Evolutionary conservation across 2,113 vertebrate genomes (phyloP).

Genomic region (Chunga burmeisteri): DNA sequence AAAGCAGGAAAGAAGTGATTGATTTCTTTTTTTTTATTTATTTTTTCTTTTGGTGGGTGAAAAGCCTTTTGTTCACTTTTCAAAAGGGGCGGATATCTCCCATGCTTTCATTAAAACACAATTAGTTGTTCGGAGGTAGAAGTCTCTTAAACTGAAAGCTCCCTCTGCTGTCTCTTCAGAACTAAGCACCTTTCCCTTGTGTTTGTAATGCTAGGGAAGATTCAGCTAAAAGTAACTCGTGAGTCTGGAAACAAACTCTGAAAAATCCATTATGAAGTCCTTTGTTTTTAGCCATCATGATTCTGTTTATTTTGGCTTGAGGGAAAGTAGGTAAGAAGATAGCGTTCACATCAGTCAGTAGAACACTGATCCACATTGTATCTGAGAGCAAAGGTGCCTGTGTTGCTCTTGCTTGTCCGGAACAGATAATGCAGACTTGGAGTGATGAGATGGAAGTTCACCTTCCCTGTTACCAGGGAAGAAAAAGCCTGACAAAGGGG

Average conservation of each 20-base stretch:
- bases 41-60: not conserved
- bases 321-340: not conserved
- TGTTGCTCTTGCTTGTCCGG: not conserved
- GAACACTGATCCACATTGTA: not conserved
- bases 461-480: not conserved
- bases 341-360: not conserved
- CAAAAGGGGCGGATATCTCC: not conserved
- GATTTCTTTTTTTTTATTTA: no score
- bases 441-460: not conserved
- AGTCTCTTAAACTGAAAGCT: constrained; percentile 11
- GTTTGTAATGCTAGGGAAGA: not conserved
- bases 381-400: not conserved
- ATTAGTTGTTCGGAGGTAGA: not conserved
- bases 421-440: not conserved
- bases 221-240: not conserved
- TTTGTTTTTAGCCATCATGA: not conserved
- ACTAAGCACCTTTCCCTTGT: not conserved
- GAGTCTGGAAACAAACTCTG: not conserved
- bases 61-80: not conserved
- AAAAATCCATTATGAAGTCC: not conserved
- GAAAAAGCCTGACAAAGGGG: not conserved
- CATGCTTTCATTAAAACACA: not conserved
- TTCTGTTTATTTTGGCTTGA: not conserved
- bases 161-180: constrained; percentile 33
- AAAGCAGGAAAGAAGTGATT: not conserved